Base-by-base conservation (phyloP, 2,113 vertebrate genomes). In the Cyprinodon tularosa region DNA sequence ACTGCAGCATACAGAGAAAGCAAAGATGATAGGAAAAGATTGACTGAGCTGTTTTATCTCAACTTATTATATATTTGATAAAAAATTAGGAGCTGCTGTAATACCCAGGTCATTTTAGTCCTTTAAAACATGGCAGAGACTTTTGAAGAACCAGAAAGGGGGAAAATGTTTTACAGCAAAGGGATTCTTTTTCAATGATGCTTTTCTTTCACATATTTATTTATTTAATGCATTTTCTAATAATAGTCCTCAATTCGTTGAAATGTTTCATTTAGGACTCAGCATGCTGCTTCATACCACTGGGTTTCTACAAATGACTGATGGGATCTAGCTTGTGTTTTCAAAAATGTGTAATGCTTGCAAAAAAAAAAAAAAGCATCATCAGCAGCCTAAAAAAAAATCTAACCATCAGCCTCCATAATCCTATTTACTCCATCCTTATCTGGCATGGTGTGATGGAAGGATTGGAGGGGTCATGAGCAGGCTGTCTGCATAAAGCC, bases 1-100 rank as follows among this genome's bases (percentile, higher is more conserved):
- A 94, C 98, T 99, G 82, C 15, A 10, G 10, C 66, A 69, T 57
- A 38, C 22, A 39, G 42, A 66, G 42, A 57, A 44, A 44, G 29
- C 64, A 5, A 12, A n/a, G 42, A 68, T 20, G 44, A 48, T 36
- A n/a, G 40, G 29, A 83, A 69, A 2, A 13, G 36, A 3, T 44
- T 40, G 39, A 42, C 38, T 11, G 15, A 20, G 17, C 17, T 29
- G 1, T 29, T 29, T 29, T 29, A 29, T 29, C 29, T 29, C 29
- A 29, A 29, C 29, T 29, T 29, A 29, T 29, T 29, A 29, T 29
- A 29, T 29, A 29, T 29, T 29, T 29, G 29, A 29, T 29, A 29
- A 29, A 29, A 29, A 29, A 29, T 29, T 10, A 57, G 8, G 17
- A 57, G 50, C 17, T 57, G 50, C 7, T 57, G 17, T 20, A 57